phyloP scores from a whole-genome alignment of 1,140 invertebrate genomes.

The Drosophila pallidifrons region DNA sequence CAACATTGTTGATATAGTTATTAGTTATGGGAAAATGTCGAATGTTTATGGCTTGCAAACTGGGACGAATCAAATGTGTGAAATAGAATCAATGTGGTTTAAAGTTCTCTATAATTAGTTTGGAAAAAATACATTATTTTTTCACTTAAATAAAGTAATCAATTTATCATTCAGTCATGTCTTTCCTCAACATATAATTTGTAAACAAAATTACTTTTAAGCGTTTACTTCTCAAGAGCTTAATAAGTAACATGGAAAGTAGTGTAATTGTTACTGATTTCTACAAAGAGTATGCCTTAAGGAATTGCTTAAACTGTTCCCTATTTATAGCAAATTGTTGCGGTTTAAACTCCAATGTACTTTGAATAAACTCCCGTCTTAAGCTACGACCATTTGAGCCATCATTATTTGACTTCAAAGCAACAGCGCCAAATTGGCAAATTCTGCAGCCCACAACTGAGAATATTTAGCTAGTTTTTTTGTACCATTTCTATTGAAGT shows the following conservation, averaged over 20 bases:
- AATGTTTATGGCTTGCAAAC: neutral
- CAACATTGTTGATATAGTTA: slow-evolving; percentile 70
- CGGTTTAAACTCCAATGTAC: neutral
- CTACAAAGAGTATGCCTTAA: neutral
- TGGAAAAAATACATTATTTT: too few species aligned
- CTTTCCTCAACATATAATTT: neutral
- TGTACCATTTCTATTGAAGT: slow-evolving; percentile 29
- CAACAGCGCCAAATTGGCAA: slow-evolving; percentile 36
- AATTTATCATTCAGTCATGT: neutral
- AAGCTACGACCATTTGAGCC: slow-evolving; percentile 8
- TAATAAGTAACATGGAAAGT: neutral
- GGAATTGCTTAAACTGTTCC: neutral
- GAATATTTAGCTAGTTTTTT: slow-evolving; percentile 29
- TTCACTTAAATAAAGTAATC: too few species aligned
- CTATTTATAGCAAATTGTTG: neutral
- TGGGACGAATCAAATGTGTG: neutral
- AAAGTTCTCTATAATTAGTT: too few species aligned
- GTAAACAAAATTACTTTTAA: neutral
- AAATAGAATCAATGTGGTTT: neutral
- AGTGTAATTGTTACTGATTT: neutral
- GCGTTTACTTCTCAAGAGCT: neutral
- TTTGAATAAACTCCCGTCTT: neutral
- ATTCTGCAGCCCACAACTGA: slow-evolving; percentile 37
- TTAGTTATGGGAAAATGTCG: slow-evolving; percentile 61
- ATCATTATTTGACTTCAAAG: slow-evolving; percentile 39